Base-by-base conservation (phyloP, 2,113 vertebrate species). In the Agapornis roseicollis region DNA sequence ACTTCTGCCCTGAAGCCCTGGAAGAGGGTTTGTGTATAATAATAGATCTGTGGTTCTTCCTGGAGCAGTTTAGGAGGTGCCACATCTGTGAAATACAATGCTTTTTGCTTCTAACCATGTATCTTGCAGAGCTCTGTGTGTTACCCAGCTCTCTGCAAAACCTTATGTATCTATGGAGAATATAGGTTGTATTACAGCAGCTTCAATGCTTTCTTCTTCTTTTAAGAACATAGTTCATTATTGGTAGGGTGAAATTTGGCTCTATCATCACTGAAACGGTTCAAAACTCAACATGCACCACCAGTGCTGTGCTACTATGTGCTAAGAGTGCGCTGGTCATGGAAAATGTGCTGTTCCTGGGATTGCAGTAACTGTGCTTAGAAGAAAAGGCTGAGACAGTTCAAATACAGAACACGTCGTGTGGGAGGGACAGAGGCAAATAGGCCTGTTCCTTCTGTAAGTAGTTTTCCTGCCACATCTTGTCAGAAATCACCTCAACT, bases 1-100 rank as follows among this genome's bases (percentile, higher is more conserved):
- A 58, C 72, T 86, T 87, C 84, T 85, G 42, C 72, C 61, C 17
- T 29, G 55, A 86, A 61, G 92, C 39, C 28, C 58, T 49, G 28
- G 58, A 61, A 37, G 49, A 80, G 77, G 78, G 46, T 69, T 88
- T 90, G 76, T 18, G 18, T 82, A 33, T 86, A 73, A 68, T 53
- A 27, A 70, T 77, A 11, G 44, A 39, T 72, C 82, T 85, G 70
- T 76, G 69, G 71, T 63, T 96, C 91, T 94, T 77, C 74, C 63
- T 60, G 33, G 66, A 81, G 55, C 49, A 24, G 42, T 33, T 79
- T 77, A 53, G 66, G 80, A 78, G 42, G 20, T 88, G 73, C 71
- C 39, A 64, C 52, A 37, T 55, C 44, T 88, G 50, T 68, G 73
- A 68, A 77, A 70, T 50, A 29, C 24, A 23, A 4, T 44, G 52